Evolutionary conservation across 2,888 invertebrate genomes (phyloP), one percentile per base, ranked within the genome.

Genomic region (Lacanobia wlatinum): DNA sequence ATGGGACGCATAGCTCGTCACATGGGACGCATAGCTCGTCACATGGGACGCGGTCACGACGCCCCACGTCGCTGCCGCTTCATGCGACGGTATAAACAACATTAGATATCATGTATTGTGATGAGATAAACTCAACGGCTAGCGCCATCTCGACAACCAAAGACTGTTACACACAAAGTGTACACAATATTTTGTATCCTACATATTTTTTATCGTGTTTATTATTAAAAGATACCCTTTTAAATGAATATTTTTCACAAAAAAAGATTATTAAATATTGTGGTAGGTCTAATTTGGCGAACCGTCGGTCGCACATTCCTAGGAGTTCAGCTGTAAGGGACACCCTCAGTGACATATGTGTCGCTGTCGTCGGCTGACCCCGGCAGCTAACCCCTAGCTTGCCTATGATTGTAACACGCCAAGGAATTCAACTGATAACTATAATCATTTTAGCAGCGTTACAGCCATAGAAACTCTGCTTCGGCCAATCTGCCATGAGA

Each of bases 161-260:
- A 88, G 87, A 86, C 88, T 87, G 86, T 81, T 65, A 82, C 87
- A 78, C 84, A 73, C 74, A 48, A 64, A 77, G 84, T 80, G 81
- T 77, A 77, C 72, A 67, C 68, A 76, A 83, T 83, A 77, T 83
- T 85, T 83, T 84, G 59, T 82, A 84, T 56, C 78, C 63, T 55
- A 76, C 67, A 85, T 86, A 81, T 88, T 86, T 86, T 78, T 76
- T 77, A 83, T 82, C 62, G 40, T 73, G 66, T 82, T 82, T 80
- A 70, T 58, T 63, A 71, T 28, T 28, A 66, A 70, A 77, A 46
- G 12, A 53, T 64, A 69, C 68, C 67, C 73, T 78, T 76, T 56
- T 60, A 61, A 73, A 76, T 68, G 23, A 80, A 80, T 84, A 77
- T 80, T 85, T 78, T 80, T 84, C 50, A 70, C 70, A 60, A 53